Evolutionary conservation across 1,140 invertebrate genomes (phyloP).

Genomic region (Zaprionus vittiger): DNA sequence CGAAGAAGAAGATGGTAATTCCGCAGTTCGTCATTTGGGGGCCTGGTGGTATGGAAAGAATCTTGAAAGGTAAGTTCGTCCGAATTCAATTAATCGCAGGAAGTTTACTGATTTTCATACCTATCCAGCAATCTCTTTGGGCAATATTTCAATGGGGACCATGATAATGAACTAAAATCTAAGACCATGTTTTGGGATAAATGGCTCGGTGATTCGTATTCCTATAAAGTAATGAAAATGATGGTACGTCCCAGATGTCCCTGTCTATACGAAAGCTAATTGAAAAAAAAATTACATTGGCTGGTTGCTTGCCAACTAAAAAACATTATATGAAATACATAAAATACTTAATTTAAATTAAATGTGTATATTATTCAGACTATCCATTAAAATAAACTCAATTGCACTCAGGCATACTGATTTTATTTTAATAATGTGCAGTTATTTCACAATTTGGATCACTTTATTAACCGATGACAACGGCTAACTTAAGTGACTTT

Average conservation of each 20-base stretch:
- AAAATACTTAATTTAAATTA: neutral
- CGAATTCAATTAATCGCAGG: neutral
- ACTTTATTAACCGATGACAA: neutral
- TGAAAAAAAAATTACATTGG: neutral
- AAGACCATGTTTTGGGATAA: neutral
- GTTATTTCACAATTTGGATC: neutral
- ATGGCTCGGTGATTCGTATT: neutral
- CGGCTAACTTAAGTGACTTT: neutral
- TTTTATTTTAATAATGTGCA: neutral
- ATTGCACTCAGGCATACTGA: neutral
- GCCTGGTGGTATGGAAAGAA: constrained; percentile 7
- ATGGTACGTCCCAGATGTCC: constrained; percentile 1
- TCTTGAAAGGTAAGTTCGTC: neutral
- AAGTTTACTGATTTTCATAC: neutral
- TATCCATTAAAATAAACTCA: neutral
- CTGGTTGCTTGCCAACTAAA: neutral
- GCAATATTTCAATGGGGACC: neutral
- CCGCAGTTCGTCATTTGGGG: neutral
- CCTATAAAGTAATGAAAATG: constrained; percentile 5
- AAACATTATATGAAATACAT: neutral
- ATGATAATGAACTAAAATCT: neutral
- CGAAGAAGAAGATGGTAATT: neutral
- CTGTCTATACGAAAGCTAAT: neutral
- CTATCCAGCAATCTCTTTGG: constrained; percentile 10
- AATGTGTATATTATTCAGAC: neutral